Percentiles rank a stretch among this genome's conserved stretches.
These are phyloP conservation scores for Gari tellinella DNA, from an alignment of 2,888 invertebrate species.

Conservation along the genomic window DNA sequence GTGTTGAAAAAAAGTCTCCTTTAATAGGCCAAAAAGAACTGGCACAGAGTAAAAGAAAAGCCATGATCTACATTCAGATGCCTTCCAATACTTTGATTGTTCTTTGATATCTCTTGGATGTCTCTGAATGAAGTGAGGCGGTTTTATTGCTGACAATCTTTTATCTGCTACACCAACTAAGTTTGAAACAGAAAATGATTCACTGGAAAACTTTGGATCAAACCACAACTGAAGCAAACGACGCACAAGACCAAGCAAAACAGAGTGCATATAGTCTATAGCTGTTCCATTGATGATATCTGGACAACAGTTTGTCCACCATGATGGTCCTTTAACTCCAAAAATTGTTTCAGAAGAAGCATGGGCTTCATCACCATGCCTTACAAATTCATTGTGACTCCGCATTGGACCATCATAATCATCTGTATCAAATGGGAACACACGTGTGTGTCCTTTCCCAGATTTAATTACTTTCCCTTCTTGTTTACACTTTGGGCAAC, in stretches of 20 bases:
- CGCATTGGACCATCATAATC: slow-evolving; percentile 37
- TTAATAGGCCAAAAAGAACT: slow-evolving; percentile 40
- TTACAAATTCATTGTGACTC: slow-evolving; percentile 28
- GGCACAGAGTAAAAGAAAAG: slow-evolving; percentile 45
- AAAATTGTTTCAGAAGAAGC: not conserved
- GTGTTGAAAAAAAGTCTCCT: slow-evolving; percentile 28
- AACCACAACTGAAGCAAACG: slow-evolving; percentile 19
- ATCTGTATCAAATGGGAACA: too few relatives aligned
- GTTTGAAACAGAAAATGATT: slow-evolving; percentile 23
- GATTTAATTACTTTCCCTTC: too few relatives aligned
- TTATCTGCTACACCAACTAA: slow-evolving; percentile 23
- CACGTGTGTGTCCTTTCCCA: too few relatives aligned
- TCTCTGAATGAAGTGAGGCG: slow-evolving; percentile 42
- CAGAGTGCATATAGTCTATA: slow-evolving; percentile 38
- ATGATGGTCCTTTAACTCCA: slow-evolving; percentile 43
- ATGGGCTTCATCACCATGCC: slow-evolving; percentile 34
- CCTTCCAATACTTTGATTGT: slow-evolving; percentile 49
- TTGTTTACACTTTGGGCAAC: too few relatives aligned
- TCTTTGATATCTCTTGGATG: slow-evolving; percentile 39
- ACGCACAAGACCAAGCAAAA: slow-evolving; percentile 17
- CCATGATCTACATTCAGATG: slow-evolving; percentile 51
- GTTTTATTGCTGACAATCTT: slow-evolving; percentile 28
- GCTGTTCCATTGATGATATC: slow-evolving; percentile 36
- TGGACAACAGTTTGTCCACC: slow-evolving; percentile 18
- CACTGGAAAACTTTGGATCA: slow-evolving; percentile 18